Conservation (phyloP, 2,797 vertebrate genomes). For the Sitta carolinensis region DNA sequence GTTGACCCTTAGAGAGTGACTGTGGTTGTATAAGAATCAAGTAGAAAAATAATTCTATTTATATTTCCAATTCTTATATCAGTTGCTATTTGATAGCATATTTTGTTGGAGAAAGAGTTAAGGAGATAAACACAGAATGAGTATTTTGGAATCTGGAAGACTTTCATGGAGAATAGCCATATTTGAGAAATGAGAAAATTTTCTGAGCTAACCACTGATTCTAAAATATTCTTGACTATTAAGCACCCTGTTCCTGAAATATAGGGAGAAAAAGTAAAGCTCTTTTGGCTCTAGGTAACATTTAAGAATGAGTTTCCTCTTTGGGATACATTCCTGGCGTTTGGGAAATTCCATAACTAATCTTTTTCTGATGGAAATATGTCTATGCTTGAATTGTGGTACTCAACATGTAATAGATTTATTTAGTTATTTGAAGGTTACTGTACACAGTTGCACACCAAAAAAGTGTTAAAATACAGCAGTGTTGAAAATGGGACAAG, state of each 20-base stretch:
- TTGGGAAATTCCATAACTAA: not conserved
- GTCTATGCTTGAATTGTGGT: not conserved
- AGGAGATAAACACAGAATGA: not conserved
- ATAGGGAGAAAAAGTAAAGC: not conserved
- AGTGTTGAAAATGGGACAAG: not conserved
- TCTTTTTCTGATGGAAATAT: not conserved
- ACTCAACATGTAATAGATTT: not conserved
- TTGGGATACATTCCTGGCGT: not conserved
- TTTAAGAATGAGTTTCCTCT: not conserved
- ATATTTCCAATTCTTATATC: not conserved
- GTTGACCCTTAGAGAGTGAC: not conserved
- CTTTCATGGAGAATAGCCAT: not conserved
- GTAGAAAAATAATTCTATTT: not conserved
- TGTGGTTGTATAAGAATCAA: rapidly evolving
- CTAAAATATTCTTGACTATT: not conserved
- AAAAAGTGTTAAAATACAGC: not conserved
- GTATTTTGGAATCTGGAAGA: not conserved
- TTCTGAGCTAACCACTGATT: not conserved
- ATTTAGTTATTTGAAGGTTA: not conserved
- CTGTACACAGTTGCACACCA: not conserved
- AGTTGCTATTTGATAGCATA: not conserved
- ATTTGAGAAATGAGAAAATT: not conserved
- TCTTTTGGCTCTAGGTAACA: not conserved
- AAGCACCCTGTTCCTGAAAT: not conserved
- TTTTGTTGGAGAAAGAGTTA: not conserved